Evolutionary conservation across 2,113 vertebrate species (phyloP).

Genomic region (Myotis davidii): DNA sequence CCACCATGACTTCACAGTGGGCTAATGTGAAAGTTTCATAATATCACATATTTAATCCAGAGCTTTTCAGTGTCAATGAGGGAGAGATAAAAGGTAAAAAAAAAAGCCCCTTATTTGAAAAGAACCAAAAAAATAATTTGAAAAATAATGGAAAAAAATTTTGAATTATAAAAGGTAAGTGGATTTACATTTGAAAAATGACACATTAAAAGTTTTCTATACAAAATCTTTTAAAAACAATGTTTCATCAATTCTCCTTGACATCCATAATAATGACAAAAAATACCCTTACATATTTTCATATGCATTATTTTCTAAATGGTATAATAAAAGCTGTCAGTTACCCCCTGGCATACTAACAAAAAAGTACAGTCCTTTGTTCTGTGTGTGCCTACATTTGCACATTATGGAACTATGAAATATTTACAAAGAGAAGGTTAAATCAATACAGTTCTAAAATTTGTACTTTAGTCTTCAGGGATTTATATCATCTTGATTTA

Average conservation of each 20-base stretch:
- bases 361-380: slow-evolving; percentile 78
- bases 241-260: slow-evolving; percentile 62
- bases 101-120: neutral
- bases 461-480: slow-evolving; percentile 83
- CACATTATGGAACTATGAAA: slow-evolving; percentile 84
- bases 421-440: slow-evolving; percentile 88
- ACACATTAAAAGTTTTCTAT: slow-evolving; percentile 31
- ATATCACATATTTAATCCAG: slow-evolving; percentile 49
- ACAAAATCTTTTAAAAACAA: slow-evolving; percentile 69
- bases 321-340: slow-evolving; percentile 78
- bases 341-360: slow-evolving; percentile 61
- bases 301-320: slow-evolving; percentile 78
- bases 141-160: neutral
- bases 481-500: slow-evolving; percentile 86
- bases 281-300: slow-evolving; percentile 69
- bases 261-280: slow-evolving; percentile 71
- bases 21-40: neutral
- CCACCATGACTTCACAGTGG: neutral
- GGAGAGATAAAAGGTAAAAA: neutral
- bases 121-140: slow-evolving; percentile 21
- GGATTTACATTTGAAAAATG: slow-evolving; percentile 59
- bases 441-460: slow-evolving; percentile 87
- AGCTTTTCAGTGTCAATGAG: slow-evolving; percentile 46
- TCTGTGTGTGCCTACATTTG: slow-evolving; percentile 79
- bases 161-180: slow-evolving; percentile 54